These are phyloP conservation scores for Druon quercuslanigerum DNA, from an alignment of 1,140 invertebrate species.

Conservation along the genomic window DNA sequence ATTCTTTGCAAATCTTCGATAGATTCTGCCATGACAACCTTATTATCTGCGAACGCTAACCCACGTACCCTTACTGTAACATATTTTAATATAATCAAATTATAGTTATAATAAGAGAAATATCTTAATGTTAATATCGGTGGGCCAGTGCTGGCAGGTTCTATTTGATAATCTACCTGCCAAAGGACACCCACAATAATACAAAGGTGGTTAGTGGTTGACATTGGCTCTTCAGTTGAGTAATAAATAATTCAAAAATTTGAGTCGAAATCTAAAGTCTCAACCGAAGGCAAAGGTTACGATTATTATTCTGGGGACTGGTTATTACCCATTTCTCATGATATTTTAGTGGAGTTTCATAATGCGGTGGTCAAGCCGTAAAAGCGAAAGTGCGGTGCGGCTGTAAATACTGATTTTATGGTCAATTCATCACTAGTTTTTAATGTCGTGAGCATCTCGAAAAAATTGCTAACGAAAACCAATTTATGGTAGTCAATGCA, in stretches of 20 bases:
- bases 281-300: background rate
- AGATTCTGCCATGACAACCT: too few species aligned
- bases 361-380: conserved; percentile 12
- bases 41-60: too few species aligned
- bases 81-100: too few species aligned
- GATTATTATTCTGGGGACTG: background rate
- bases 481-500: conserved; percentile 5
- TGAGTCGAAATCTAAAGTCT: background rate
- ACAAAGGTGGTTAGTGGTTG: background rate
- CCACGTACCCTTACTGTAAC: too few species aligned
- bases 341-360: conserved; percentile 14
- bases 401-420: conserved; percentile 5
- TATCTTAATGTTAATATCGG: background rate
- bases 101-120: background rate
- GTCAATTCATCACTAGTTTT: conserved; percentile 1
- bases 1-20: too few species aligned
- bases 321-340: conserved; percentile 11
- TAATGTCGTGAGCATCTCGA: background rate
- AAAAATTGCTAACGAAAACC: background rate
- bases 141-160: background rate
- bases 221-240: background rate
- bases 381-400: background rate
- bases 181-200: background rate
- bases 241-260: conserved; percentile 8
- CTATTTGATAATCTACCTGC: background rate